Conservation (phyloP, 2,888 invertebrate species). For the Fragum whitleyi region DNA sequence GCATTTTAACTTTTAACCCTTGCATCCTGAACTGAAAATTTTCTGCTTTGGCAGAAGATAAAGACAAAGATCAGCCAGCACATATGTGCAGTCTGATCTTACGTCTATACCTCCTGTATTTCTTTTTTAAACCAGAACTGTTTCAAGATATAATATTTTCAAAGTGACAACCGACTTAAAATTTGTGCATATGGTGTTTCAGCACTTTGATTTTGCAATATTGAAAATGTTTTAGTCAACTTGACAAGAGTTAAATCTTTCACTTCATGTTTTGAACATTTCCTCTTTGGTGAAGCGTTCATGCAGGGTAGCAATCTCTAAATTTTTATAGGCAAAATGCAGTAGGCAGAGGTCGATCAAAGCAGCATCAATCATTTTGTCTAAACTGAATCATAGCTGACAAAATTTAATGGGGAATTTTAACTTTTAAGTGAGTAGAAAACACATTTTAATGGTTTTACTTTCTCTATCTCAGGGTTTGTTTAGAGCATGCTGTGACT, state of each 20-base stretch:
- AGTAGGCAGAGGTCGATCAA: not conserved
- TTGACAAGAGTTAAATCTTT: no score
- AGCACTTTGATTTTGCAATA: no score
- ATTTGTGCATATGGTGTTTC: no score
- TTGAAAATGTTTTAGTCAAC: no score
- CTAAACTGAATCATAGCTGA: not conserved
- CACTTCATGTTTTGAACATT: not conserved
- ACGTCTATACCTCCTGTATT: no score
- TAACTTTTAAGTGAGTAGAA: not conserved
- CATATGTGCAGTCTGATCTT: no score
- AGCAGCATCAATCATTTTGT: constrained; percentile 1
- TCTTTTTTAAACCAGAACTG: no score
- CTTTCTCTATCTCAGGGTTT: not conserved
- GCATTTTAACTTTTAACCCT: not conserved
- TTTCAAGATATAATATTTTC: no score
- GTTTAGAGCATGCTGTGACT: not conserved
- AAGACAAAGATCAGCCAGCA: no score
- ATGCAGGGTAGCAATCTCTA: not conserved
- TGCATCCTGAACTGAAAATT: no score
- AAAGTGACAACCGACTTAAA: no score
- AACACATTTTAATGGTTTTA: not conserved
- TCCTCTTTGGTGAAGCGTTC: not conserved
- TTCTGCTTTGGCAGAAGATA: no score
- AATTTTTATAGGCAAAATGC: not conserved
- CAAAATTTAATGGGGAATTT: constrained; percentile 4